These are phyloP conservation scores for Melanotaenia duboulayi DNA, from an alignment of 2,113 vertebrate species.

Conservation along the genomic window DNA sequence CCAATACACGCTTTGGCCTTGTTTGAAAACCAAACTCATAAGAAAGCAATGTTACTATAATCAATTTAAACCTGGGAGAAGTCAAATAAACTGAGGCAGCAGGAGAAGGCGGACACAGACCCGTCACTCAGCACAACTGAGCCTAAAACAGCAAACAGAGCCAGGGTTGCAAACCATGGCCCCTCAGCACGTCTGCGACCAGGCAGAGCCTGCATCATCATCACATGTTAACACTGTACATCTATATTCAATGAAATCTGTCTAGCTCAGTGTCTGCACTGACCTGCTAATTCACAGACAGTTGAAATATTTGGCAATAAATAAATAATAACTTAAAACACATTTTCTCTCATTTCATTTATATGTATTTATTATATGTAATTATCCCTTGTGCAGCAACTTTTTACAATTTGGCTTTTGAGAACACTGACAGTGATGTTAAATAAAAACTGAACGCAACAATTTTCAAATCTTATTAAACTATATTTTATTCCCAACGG, in stretches of 20 bases:
- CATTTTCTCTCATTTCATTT: too few species aligned
- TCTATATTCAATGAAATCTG: too few species aligned
- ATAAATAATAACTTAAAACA: too few species aligned
- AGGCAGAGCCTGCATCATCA: constrained; percentile 8
- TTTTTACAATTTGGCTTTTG: too few species aligned
- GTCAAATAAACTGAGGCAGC: constrained; percentile 67
- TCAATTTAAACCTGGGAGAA: constrained; percentile 60
- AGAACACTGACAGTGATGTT: too few species aligned
- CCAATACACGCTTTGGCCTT: constrained; percentile 15
- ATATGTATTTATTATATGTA: too few species aligned
- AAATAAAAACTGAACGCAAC: too few species aligned
- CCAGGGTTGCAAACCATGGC: neutral
- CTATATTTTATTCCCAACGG: too few species aligned
- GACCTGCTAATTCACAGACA: constrained; percentile 6
- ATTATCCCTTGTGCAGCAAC: too few species aligned
- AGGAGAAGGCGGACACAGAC: constrained; percentile 32
- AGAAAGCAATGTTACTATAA: constrained; percentile 54
- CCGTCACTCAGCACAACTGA: constrained; percentile 46
- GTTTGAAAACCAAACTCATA: constrained; percentile 46
- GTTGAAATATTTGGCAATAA: too few species aligned
- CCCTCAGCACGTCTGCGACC: constrained; percentile 27
- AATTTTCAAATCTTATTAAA: too few species aligned
- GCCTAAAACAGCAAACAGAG: constrained; percentile 74
- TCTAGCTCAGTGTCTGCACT: neutral
- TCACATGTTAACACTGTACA: constrained; percentile 12